These are phyloP conservation scores for Sparus aurata DNA, from an alignment of 2,797 vertebrate genomes.

Conservation along the genomic window DNA sequence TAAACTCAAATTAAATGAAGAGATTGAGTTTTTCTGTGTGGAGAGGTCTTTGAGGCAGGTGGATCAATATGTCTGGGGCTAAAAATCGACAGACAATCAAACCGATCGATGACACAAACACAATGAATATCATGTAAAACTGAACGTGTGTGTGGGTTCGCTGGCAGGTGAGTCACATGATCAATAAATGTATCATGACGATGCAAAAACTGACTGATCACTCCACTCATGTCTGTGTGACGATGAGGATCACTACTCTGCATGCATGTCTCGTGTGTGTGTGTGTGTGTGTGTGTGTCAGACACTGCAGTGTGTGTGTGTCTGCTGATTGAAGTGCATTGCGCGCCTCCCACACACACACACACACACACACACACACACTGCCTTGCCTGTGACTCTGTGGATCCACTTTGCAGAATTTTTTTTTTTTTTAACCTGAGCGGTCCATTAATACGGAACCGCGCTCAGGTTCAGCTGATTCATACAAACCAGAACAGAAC, in stretches of 20 bases:
- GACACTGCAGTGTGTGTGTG: constrained; percentile 61
- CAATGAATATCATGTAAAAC: too few species aligned
- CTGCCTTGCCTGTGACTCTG: constrained; percentile 2
- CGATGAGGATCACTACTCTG: constrained; percentile 8
- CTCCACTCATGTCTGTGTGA: not conserved
- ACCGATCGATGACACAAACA: too few species aligned
- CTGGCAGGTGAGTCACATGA: not conserved
- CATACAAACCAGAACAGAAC: too few species aligned
- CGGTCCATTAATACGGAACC: constrained; percentile 3
- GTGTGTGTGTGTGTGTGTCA: constrained; percentile 34
- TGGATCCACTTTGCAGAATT: constrained; percentile 21
- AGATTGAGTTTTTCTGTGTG: too few species aligned
- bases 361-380: constrained; percentile 11
- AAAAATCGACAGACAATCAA: too few species aligned
- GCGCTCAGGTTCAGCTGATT: not conserved
- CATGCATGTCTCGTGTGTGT: constrained; percentile 20
- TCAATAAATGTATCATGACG: not conserved
- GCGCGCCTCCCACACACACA: constrained; percentile 42
- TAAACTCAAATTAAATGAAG: too few species aligned
- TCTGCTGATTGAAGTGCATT: constrained; percentile 55
- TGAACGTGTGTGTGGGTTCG: too few species aligned
- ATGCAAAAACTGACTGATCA: not conserved
- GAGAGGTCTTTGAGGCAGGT: too few species aligned
- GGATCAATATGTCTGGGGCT: too few species aligned
- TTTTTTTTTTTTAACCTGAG: not conserved